These are phyloP conservation scores for Andrena haemorrhoa DNA, from an alignment of 2,888 invertebrate species.

Conservation along the genomic window DNA sequence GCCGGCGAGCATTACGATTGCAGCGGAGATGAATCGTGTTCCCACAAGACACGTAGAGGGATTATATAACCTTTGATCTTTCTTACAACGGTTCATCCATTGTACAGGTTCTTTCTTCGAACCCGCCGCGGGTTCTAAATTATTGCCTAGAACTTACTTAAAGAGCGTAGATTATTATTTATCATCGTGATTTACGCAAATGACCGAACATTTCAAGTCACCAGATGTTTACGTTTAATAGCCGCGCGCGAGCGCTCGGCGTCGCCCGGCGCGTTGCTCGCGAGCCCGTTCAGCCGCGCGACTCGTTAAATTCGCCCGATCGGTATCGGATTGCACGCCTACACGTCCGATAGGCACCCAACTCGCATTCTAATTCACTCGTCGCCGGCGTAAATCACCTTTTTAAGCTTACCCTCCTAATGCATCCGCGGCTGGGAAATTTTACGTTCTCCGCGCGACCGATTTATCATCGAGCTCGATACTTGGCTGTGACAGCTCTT, in stretches of 20 bases:
- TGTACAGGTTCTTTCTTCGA: conserved; percentile 74
- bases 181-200: conserved; percentile 76
- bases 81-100: conserved; percentile 76
- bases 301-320: conserved; percentile 62
- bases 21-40: conserved; percentile 74
- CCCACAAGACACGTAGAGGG: conserved; percentile 76
- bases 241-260: conserved; percentile 44
- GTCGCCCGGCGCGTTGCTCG: conserved; percentile 25
- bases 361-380: conserved; percentile 65
- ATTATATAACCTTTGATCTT: conserved; percentile 76
- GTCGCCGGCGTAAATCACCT: conserved; percentile 62
- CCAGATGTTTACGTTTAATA: conserved; percentile 75
- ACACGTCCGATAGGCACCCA: conserved; percentile 52
- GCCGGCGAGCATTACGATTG: conserved; percentile 70
- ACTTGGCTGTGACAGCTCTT: conserved; percentile 40
- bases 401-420: conserved; percentile 49
- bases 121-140: conserved; percentile 71
- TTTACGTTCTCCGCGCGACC: conserved; percentile 12
- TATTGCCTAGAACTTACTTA: conserved; percentile 75
- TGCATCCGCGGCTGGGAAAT: conserved; percentile 27
- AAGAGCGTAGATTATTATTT: conserved; percentile 76
- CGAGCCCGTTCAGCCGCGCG: conserved; percentile 25
- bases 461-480: conserved; percentile 58
- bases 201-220: conserved; percentile 75
- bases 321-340: conserved; percentile 67